Evolutionary conservation across 1,140 invertebrate genomes (phyloP), one percentile per base, ranked within the genome.

Genomic region (Aphis gossypii): DNA sequence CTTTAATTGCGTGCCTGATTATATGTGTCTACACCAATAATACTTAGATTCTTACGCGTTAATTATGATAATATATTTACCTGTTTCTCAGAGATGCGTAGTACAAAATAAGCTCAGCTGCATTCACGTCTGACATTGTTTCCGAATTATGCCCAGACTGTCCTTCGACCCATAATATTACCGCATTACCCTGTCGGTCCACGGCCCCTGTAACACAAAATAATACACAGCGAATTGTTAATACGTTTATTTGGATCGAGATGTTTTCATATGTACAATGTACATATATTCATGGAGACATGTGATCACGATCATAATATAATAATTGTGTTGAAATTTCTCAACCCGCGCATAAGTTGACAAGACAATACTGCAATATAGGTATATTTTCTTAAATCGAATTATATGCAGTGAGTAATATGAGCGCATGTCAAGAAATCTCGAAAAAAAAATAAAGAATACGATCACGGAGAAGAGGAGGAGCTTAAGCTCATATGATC

Each of bases 101-200:
- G 46, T 93, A 93, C 48, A 93, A 93, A 84, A 93, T 93, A n/a
- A 93, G 92, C 25, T 93, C 92, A 38, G 92, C 92, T 0, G 82
- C 82, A 4, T 83, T 83, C 14, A 86, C 82, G 51, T 86, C 92
- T 2, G 92, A 93, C 51, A 84, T 41, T 30, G 7, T 51, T 25
- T 93, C 92, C 2, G 82, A 86, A 60, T n/a, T n/a, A n/a, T 51
- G 82, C 0, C 38, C 92, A 23, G 76, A 35, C 76, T 92, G 91
- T 54, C 35, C 92, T 41, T 86, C 82, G 48, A 51, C 48, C 92
- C 92, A 93, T 44, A 93, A 41, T 44, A 93, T 41, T 4, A 93
- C 35, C 5, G 92, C 92, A 51, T 93, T 93, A 20, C 92, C 92
- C 35, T 93, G 92, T 54, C 76, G 68, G 38, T 93, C 92, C 14